Evolutionary conservation across 2,888 invertebrate species (phyloP), one percentile per base, ranked within the genome.

Genomic region (Cepaea hortensis): DNA sequence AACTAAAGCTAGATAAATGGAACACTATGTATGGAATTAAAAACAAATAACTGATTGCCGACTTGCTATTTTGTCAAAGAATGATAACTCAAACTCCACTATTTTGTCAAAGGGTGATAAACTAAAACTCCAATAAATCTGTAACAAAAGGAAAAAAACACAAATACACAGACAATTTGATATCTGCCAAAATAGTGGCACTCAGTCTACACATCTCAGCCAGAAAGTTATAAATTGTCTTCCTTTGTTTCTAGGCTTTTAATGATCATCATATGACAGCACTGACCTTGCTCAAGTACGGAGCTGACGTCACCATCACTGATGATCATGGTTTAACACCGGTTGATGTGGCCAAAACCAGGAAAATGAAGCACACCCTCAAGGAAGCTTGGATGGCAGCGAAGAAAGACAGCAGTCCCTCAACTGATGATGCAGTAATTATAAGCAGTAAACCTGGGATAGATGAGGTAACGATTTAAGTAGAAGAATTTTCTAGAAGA

Each of bases 271-370:
- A 93, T 73, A 88, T 89, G 75, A 92, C 93, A 18, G 93, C 93
- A 2, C 87, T 85, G 35, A 90, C 90, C 11, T 89, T 94, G 18
- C 89, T 94, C 61, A 89, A 91, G 85, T 89, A 91, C 87, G 94
- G 93, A 72, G 94, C 93, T 77, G 93, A 94, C 85, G 92, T 93
- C 61, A 92, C 92, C 0, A 73, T 93, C 68, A 92, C 91, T 3
- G 93, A 94, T 88, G 93, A 93, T 87, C 89, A 91, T 48, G 94
- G 94, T 15, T 88, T 92, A 20, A 94, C 93, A 15, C 91, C 94
- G 5, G 87, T 93, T 13, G 94, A 94, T 84, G 91, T 94, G 35
- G 94, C 94, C 68, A 92, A 93, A 84, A 92, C 92, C 9, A 91
- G 92, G 77, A 93, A 91, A 84, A 92, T 94, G 91, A 92, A 91